Conservation (phyloP, 2,888 invertebrate species). For the Polymixis lichenea region DNA sequence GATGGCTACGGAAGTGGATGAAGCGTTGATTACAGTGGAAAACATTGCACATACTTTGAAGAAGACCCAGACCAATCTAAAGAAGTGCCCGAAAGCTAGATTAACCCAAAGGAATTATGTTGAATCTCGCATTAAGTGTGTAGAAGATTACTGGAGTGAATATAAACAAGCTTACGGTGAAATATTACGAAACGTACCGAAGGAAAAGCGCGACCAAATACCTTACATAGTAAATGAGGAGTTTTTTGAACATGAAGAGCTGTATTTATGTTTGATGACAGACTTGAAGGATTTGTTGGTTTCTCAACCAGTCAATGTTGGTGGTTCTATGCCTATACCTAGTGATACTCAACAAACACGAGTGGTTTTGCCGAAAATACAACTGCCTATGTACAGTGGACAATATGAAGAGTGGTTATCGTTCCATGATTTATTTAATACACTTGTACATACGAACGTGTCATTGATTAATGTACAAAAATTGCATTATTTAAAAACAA, state of each 20-base stretch:
- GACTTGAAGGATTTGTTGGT: conserved; percentile 11
- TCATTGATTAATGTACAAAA: conserved; percentile 43
- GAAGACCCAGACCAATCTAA: no score
- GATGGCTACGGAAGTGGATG: no score
- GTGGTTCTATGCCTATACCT: conserved; percentile 13
- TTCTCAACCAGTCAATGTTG: background rate
- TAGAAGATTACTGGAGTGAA: no score
- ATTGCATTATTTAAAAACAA: conserved; percentile 52
- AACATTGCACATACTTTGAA: no score
- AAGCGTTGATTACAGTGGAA: no score
- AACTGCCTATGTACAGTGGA: no score
- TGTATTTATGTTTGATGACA: conserved; percentile 21
- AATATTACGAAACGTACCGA: background rate
- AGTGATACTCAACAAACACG: conserved; percentile 15
- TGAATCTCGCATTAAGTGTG: no score
- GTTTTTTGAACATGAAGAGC: conserved; percentile 14
- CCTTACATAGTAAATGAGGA: conserved; percentile 13
- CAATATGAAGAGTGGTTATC: conserved; percentile 50
- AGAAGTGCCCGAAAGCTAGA: no score
- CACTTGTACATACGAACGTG: conserved; percentile 47
- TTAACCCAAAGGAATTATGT: no score
- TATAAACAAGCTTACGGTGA: no score
- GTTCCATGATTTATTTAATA: conserved; percentile 47
- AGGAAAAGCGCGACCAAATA: conserved; percentile 3
- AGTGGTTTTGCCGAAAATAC: conserved; percentile 42